These are phyloP conservation scores for Opisthograptis luteolata DNA, from an alignment of 2,888 invertebrate species.

Conservation along the genomic window DNA sequence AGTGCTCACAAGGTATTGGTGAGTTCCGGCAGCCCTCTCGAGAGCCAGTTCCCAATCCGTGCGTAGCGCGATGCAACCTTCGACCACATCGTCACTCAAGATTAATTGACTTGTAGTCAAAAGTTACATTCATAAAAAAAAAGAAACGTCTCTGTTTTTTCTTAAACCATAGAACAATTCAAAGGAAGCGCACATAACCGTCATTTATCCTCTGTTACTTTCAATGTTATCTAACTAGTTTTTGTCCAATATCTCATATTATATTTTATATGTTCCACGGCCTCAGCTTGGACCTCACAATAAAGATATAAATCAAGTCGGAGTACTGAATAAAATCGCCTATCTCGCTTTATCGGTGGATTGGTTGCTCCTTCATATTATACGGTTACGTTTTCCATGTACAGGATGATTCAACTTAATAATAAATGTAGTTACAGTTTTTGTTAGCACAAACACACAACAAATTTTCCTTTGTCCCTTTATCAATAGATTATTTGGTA, in stretches of 20 bases:
- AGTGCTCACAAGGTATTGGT: too few relatives aligned
- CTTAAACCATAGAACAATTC: conserved; percentile 12
- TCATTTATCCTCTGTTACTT: conserved; percentile 21
- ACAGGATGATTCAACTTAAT: conserved; percentile 39
- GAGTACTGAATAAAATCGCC: conserved; percentile 75
- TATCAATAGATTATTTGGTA: too few relatives aligned
- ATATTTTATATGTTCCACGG: conserved; percentile 38
- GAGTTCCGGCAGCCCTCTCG: too few relatives aligned
- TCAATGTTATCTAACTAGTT: conserved; percentile 40
- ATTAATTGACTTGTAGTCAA: too few relatives aligned
- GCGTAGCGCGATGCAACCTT: too few relatives aligned
- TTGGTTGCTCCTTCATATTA: conserved; percentile 66
- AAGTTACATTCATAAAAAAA: too few relatives aligned
- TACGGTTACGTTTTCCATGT: conserved; percentile 45
- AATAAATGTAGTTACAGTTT: background rate
- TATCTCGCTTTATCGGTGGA: conserved; percentile 64
- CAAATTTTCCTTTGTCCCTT: too few relatives aligned
- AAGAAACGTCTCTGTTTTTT: too few relatives aligned
- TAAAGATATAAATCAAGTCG: conserved; percentile 77
- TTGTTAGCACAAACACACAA: too few relatives aligned
- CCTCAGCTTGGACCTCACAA: conserved; percentile 55
- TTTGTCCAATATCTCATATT: conserved; percentile 33
- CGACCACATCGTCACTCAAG: too few relatives aligned
- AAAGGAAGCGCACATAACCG: conserved; percentile 29
- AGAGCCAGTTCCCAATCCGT: too few relatives aligned